Evolutionary conservation across 2,113 vertebrate species (phyloP), one percentile per base, ranked within the genome.

Genomic region (Pavo muticus): DNA sequence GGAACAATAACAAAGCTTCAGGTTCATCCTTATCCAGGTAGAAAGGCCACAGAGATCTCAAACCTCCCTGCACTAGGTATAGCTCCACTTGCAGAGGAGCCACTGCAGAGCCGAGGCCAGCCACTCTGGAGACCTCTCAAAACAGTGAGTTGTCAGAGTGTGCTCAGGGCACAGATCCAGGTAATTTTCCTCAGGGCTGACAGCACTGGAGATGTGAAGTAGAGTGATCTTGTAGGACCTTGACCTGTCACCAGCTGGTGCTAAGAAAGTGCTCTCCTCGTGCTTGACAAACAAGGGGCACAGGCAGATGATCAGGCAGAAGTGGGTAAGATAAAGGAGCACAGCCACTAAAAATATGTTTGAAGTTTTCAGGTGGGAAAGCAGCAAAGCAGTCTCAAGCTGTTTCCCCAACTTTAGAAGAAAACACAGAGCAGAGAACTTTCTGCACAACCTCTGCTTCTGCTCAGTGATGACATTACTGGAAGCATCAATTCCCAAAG

Each of bases 101-200:
- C 4, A 4, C 11, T 23, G 44, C 1, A 2, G 29, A 60, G n/a
- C 64, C 30, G 32, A 65, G 32, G n/a, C 3, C 27, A 57, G 37
- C 14, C 27, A 40, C 16, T 7, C 6, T 0, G 1, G 11, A 13
- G 47, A 50, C 23, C 67, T 83, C 32, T 30, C 42, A 32, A 32
- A 1, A 0, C 23, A 27, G 42, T 4, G 27, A 44, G 48, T 3
- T 14, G 6, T 16, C 29, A 32, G 42, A 52, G 32, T 23, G 23
- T 7, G 14, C 32, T 9, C 29, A 50, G 54, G 42, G 47, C 35
- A 57, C 24, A 35, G 8, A 59, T 9, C 32, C 8, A 8, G n/a
- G 39, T 8, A 27, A 14, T 40, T 69, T 83, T 30, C 17, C 35
- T 50, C 27, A 45, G 47, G 6, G 15, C 2, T 73, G 52, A n/a